Evolutionary conservation across 2,113 vertebrate species (phyloP), one percentile per base, ranked within the genome.

Genomic region (Campylorhamphus procurvoides): DNA sequence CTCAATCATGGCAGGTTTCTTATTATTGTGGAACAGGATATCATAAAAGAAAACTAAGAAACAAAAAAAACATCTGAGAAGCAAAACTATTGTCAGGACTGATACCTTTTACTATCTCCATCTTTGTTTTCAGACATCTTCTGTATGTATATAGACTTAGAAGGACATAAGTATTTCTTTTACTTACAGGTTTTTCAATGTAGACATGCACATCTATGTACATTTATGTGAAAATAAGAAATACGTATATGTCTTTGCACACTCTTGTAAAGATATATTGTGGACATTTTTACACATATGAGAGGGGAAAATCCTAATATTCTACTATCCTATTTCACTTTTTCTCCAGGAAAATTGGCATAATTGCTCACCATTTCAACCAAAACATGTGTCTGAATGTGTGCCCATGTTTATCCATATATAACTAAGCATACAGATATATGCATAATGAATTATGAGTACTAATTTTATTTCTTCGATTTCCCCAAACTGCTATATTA

Each of bases 181-280:
- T 49, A 24, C 8, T 20, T 56, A 25, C 1, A 3, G n/a, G 47
- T 76, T 72, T 84, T 91, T 73, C 3, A 3, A 24, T 29, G 18
- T 53, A 66, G 12, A 35, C 2, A 13, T 16, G 4, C 8, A 72
- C 3, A 3, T 0, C 3, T 68, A 23, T 35, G 3, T 19, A 58
- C 29, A 40, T 14, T 24, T 33, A 27, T 81, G 18, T 63, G 18
- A 50, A 84, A 87, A 46, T 3, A 88, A 84, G 22, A 85, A 83
- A 69, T 40, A 69, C 33, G 10, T 12, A 33, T 14, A 10, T 1
- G 2, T 0, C 3, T 91, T 74, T 39, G 15, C 15, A 68, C 27
- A 23, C 15, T 44, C 22, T 14, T 12, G 3, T 39, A 60, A 76
- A 68, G 10, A 25, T 74, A 53, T 5, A 47, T 7, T 47, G 20